Conservation (phyloP, 2,797 vertebrate species). For the Onychomys torridus region DNA sequence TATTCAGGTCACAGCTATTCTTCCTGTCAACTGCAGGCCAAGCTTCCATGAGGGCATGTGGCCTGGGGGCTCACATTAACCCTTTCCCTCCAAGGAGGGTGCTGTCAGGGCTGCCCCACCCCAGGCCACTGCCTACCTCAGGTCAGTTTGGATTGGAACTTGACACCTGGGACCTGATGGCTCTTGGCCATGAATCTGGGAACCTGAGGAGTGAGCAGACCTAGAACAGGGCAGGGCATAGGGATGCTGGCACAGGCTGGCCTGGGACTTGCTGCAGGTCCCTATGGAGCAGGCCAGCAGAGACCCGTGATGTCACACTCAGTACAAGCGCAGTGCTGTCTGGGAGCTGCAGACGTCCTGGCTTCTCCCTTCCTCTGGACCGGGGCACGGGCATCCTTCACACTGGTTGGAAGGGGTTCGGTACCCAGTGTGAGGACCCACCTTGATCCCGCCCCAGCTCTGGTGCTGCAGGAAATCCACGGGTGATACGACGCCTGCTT, state of each 20-base stretch:
- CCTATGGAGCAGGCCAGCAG: not conserved
- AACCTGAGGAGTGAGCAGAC: not conserved
- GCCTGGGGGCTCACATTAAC: not conserved
- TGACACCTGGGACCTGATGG: not conserved
- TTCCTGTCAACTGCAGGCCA: not conserved
- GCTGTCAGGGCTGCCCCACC: not conserved
- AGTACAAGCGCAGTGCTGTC: not conserved
- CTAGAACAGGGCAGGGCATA: not conserved
- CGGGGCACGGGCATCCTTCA: fast-evolving
- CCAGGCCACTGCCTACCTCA: fast-evolving
- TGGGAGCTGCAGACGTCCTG: not conserved
- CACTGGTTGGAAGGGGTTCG: not conserved
- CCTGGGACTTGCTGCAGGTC: not conserved
- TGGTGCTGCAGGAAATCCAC: conserved; percentile 88
- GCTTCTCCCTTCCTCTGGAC: fast-evolving
- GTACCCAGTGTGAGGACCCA: conserved; percentile 36
- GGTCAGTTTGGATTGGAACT: not conserved
- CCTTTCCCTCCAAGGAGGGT: not conserved
- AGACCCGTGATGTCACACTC: not conserved
- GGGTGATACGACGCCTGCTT: conserved; percentile 77
- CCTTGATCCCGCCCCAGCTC: conserved; percentile 89
- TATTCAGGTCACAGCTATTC: not conserved
- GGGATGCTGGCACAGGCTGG: not conserved
- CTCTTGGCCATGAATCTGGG: not conserved
- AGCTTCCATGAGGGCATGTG: not conserved